phyloP scores from a whole-genome alignment of 2,113 vertebrate genomes.

The Microcebus jonahi region DNA sequence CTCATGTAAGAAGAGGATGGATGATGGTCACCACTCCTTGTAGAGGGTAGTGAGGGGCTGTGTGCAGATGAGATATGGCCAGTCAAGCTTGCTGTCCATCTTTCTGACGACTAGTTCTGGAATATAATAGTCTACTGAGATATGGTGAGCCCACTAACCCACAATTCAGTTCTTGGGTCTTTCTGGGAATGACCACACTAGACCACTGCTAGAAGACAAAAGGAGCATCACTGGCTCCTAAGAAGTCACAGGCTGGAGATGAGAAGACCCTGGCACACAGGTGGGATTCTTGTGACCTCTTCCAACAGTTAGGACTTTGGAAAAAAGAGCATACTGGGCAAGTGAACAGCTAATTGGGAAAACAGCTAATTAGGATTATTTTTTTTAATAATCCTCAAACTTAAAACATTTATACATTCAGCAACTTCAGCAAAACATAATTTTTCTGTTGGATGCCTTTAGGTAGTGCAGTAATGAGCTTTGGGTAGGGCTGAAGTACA shows the following conservation, averaged over 20 bases:
- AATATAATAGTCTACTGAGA: background rate
- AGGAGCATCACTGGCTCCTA: background rate
- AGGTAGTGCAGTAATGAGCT: background rate
- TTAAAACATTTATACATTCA: too few species aligned
- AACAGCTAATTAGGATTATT: too few species aligned
- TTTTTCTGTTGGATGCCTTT: background rate
- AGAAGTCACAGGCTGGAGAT: background rate
- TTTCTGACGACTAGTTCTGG: background rate
- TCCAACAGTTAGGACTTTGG: background rate
- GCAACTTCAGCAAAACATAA: too few species aligned
- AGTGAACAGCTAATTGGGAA: background rate
- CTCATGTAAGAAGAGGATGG: background rate
- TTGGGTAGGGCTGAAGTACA: background rate
- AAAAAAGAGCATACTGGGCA: background rate
- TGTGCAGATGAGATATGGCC: background rate
- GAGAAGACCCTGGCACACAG: background rate
- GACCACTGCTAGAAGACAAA: background rate
- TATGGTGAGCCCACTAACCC: background rate
- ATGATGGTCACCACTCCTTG: background rate
- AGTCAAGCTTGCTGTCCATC: background rate
- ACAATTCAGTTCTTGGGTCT: background rate
- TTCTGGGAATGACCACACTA: background rate
- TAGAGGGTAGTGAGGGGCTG: background rate
- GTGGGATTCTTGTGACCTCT: background rate
- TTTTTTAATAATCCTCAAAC: too few species aligned